Conservation (phyloP, 1,140 invertebrate genomes). For the Phocides pigmalion region DNA sequence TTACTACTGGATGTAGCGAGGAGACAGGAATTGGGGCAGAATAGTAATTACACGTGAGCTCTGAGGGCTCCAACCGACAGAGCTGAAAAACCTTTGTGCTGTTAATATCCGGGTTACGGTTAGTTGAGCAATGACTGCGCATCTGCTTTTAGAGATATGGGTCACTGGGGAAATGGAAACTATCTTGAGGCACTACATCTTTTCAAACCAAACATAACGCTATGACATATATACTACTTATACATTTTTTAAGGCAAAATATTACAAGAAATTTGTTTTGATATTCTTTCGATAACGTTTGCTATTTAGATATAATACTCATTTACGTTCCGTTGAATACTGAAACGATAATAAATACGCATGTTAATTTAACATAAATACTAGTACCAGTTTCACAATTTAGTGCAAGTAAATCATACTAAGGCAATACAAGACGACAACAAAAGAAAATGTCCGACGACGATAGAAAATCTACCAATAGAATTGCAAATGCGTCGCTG, state of each 20-base stretch:
- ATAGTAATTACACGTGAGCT: conserved; percentile 55
- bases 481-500: conserved; percentile 16
- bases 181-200: conserved; percentile 9
- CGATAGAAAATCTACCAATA: conserved; percentile 25
- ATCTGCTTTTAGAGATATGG: conserved; percentile 34
- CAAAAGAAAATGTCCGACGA: conserved; percentile 15
- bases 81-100: conserved; percentile 58
- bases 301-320: too few relatives aligned
- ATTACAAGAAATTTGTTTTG: too few relatives aligned
- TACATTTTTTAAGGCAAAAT: too few relatives aligned
- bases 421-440: conserved; percentile 8
- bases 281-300: too few relatives aligned
- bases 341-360: too few relatives aligned
- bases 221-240: not conserved
- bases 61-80: conserved; percentile 44
- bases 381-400: not conserved
- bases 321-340: too few relatives aligned
- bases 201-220: not conserved
- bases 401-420: not conserved
- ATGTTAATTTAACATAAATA: too few relatives aligned
- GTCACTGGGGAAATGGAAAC: conserved; percentile 31
- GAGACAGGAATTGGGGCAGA: conserved; percentile 59
- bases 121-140: conserved; percentile 48
- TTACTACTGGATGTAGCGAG: conserved; percentile 11
- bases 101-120: conserved; percentile 50